Conservation (phyloP, 1,140 invertebrate species). For the Zaprionus capensis region DNA sequence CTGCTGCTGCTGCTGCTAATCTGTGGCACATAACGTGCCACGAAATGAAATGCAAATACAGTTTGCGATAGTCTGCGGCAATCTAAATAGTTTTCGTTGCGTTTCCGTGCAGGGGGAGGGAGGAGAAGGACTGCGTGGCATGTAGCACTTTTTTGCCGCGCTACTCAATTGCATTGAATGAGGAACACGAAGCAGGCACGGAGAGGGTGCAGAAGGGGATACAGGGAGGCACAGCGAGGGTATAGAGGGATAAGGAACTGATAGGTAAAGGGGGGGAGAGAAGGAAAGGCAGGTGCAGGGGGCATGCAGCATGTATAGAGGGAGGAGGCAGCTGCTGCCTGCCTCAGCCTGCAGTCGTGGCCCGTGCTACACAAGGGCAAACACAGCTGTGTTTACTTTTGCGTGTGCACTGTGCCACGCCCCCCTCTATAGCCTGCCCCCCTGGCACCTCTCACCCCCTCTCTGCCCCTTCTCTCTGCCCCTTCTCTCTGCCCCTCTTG, state of each 20-base stretch:
- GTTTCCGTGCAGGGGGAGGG: not conserved
- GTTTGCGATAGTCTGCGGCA: constrained; percentile 11
- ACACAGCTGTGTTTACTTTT: constrained; percentile 63
- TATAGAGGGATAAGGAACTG: not conserved
- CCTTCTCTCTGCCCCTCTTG: not conserved
- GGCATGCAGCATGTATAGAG: not conserved
- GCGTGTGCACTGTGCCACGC: constrained; percentile 33
- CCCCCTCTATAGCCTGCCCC: not conserved
- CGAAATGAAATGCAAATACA: constrained; percentile 62
- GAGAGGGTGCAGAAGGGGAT: too few relatives aligned
- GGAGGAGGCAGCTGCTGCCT: not conserved
- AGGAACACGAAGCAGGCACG: not conserved
- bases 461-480: not conserved
- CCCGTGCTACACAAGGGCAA: constrained; percentile 37
- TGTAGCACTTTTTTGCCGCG: constrained; percentile 43
- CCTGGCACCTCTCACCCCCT: not conserved
- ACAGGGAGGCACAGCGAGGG: not conserved
- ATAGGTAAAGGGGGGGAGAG: not conserved
- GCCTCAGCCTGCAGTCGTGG: constrained; percentile 6
- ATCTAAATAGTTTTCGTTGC: constrained; percentile 31
- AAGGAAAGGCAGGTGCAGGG: not conserved
- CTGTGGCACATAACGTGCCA: constrained; percentile 63
- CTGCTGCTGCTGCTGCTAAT: constrained; percentile 52
- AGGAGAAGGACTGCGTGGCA: constrained; percentile 16
- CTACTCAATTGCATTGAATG: constrained; percentile 79